Percentiles rank a stretch among this genome's conserved stretches.
Conservation (phyloP, 2,888 invertebrate genomes). For the Beris chalybata region DNA sequence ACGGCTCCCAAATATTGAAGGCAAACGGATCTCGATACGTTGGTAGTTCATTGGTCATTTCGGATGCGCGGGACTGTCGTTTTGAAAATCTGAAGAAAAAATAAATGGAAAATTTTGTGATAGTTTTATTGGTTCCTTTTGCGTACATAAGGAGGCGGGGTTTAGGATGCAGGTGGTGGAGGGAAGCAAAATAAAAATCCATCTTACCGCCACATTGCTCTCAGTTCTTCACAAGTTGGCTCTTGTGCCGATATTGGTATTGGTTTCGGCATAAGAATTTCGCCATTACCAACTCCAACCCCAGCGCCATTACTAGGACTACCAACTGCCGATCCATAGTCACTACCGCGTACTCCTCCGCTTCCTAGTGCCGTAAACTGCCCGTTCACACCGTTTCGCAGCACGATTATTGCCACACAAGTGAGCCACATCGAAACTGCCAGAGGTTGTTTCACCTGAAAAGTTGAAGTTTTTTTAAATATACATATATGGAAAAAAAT, state of each 20-base stretch:
- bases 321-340: conserved; percentile 24
- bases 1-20: conserved; percentile 80
- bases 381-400: neutral
- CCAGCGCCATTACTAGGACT: conserved; percentile 24
- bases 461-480: no score
- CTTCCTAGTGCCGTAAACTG: conserved; percentile 9
- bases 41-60: conserved; percentile 84
- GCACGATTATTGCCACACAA: conserved; percentile 11
- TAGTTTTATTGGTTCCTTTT: no score
- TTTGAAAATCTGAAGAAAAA: conserved; percentile 77
- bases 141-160: no score
- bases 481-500: no score
- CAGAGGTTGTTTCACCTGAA: neutral
- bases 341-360: conserved; percentile 32
- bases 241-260: conserved; percentile 58
- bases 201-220: conserved; percentile 81
- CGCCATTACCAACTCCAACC: conserved; percentile 41
- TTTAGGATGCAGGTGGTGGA: no score
- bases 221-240: conserved; percentile 83
- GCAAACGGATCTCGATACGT: conserved; percentile 80
- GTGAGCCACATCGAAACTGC: conserved; percentile 3
- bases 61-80: conserved; percentile 82
- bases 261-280: conserved; percentile 51
- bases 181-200: no score
- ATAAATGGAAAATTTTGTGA: conserved; percentile 3